Conservation (phyloP, 1,140 invertebrate species). For the Rhizoglyphus robini region DNA sequence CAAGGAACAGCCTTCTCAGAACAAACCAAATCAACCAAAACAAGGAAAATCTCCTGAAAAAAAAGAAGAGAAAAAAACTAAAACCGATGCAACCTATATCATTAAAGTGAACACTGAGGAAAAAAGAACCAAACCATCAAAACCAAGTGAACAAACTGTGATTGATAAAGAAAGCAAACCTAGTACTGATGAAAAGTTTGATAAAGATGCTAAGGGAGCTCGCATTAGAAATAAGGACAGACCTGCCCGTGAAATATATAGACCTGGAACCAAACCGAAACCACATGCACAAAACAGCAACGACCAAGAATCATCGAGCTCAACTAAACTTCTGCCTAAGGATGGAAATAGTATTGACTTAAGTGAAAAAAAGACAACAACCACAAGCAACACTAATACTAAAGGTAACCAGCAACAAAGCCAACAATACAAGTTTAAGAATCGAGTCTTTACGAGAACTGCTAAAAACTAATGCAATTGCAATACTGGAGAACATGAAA, state of each 20-base stretch:
- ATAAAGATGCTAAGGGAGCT: background rate
- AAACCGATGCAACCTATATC: background rate
- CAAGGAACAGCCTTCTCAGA: background rate
- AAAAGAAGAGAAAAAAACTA: background rate
- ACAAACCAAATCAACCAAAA: no score
- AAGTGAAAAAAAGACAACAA: background rate
- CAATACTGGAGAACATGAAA: no score
- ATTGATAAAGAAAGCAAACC: background rate
- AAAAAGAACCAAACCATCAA: background rate
- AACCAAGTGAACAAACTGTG: background rate
- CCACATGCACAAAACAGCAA: slow-evolving; percentile 1
- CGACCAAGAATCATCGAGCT: background rate
- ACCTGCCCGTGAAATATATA: slow-evolving; percentile 26
- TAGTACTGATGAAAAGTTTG: background rate
- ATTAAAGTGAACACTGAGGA: background rate
- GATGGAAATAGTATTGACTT: background rate
- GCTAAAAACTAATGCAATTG: no score
- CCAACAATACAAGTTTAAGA: background rate
- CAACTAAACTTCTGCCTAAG: background rate
- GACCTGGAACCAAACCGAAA: slow-evolving; percentile 19
- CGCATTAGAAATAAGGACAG: slow-evolving; percentile 23
- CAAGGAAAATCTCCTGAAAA: background rate
- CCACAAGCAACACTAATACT: background rate
- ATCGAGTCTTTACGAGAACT: slow-evolving; percentile 2
- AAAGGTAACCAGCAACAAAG: background rate